Evolutionary conservation across 1,140 invertebrate genomes (phyloP), one percentile per base, ranked within the genome.

Genomic region (Papilio glaucus): DNA sequence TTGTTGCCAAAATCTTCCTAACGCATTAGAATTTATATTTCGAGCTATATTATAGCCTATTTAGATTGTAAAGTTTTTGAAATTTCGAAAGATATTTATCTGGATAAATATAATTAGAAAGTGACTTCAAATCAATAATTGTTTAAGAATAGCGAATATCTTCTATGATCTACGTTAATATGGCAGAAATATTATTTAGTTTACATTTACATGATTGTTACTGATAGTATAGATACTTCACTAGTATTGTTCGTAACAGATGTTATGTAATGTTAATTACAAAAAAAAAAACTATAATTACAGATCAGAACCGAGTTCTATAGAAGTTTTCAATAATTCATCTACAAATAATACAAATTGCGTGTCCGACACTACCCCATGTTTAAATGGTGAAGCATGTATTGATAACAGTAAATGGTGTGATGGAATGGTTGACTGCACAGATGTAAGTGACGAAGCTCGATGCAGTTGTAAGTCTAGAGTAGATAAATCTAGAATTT

Each of bases 361-460:
- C 75, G 72, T 81, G 1, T n/a, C 42, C 29, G 89, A 85, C 5
- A 85, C 75, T n/a, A 67, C 87, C 45, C 76, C 85, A 4, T 94
- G 93, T 76, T 57, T 72, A 9, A 82, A 82, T 45, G 84, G 87
- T 60, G 87, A 85, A 6, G 87, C 84, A 4, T 98, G 97, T 78
- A 92, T 98, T 2, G 75, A 89, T 12, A 85, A 89, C 9, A 82
- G 80, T 0, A 85, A 94, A 37, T 95, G 95, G 94, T 98, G 97
- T 83, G 95, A 98, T 85, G 95, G 95, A 60, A 92, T 93, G 3
- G 95, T 96, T 0, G 94, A 98, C 80, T 98, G 98, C 87, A 80
- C 88, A 12, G 97, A 98, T 86, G 95, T 95, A 5, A 97, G 96
- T 76, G 98, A 98, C 85, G 98, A 98, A 91, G 89, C 90, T 0